These are phyloP conservation scores for Imbricaverruca yamaguchii DNA, from an alignment of 2,888 invertebrate species.

Conservation along the genomic window DNA sequence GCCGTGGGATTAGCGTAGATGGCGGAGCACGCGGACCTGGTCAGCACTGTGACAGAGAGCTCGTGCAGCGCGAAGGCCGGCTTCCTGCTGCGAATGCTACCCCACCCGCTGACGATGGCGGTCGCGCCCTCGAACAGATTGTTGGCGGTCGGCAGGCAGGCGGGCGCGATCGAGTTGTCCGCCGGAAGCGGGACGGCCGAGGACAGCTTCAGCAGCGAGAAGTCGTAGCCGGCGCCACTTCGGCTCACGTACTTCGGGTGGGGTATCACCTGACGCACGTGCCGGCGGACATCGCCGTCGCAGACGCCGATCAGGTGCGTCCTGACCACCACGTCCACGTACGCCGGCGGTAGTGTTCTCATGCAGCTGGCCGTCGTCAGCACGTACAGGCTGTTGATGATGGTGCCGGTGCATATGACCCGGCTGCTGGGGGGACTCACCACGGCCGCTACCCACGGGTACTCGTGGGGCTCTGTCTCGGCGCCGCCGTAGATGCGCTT, in stretches of 20 bases:
- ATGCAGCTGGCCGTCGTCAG: background rate
- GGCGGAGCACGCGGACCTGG: background rate
- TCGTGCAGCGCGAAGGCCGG: background rate
- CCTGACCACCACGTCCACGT: background rate
- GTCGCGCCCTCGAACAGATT: background rate
- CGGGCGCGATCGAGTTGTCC: background rate
- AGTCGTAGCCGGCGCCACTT: background rate
- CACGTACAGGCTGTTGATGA: constrained; percentile 9
- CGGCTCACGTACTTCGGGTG: background rate
- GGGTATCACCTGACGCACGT: background rate
- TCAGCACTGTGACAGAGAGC: background rate
- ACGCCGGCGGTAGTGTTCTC: background rate
- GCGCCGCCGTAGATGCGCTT: background rate
- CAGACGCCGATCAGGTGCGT: background rate
- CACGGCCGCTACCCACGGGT: background rate
- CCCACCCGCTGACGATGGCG: background rate
- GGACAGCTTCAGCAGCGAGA: background rate
- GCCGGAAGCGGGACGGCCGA: background rate
- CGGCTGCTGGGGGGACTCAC: background rate
- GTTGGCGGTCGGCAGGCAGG: background rate
- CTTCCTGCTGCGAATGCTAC: background rate
- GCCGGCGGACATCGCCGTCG: too few relatives aligned
- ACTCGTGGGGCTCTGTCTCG: background rate
- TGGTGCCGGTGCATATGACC: background rate
- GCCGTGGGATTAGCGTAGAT: background rate